phyloP scores from a whole-genome alignment of 2,888 invertebrate genomes.

The Argynnis bischoffii region DNA sequence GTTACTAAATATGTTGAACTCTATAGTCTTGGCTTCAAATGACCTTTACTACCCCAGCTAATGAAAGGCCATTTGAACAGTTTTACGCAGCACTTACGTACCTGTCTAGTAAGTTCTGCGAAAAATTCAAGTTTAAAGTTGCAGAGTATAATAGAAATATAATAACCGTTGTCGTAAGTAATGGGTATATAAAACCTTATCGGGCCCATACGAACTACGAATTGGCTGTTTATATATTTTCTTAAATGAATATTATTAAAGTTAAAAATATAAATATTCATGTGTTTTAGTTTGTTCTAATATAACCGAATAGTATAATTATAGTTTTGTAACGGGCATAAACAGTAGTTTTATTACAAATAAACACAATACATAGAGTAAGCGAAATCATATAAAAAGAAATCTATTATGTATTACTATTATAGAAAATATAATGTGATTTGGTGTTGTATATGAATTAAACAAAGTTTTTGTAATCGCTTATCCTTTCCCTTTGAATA shows the following conservation, averaged over 20 bases:
- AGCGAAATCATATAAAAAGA: constrained; percentile 65
- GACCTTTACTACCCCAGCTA: constrained; percentile 74
- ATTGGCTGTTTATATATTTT: constrained; percentile 57
- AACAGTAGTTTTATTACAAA: constrained; percentile 52
- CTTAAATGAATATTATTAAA: constrained; percentile 58
- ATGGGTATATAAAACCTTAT: constrained; percentile 47
- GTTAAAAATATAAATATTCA: constrained; percentile 39
- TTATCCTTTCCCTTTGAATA: constrained; percentile 67
- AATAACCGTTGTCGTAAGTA: constrained; percentile 42
- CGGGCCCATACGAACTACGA: constrained; percentile 54
- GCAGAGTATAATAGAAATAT: constrained; percentile 45
- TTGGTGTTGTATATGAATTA: constrained; percentile 82
- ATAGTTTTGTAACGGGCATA: constrained; percentile 48
- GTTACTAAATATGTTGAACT: constrained; percentile 27
- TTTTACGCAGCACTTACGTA: constrained; percentile 16
- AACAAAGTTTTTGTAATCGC: constrained; percentile 76
- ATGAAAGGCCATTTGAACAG: constrained; percentile 65
- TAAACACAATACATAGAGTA: constrained; percentile 55
- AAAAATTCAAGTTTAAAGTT: constrained; percentile 41
- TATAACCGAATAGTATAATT: constrained; percentile 43
- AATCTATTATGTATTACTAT: constrained; percentile 75
- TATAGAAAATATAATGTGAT: constrained; percentile 82
- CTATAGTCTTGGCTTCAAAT: constrained; percentile 53
- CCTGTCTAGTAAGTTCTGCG: neutral
- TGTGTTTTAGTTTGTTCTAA: constrained; percentile 34